A percentile compares a stretch with the other conserved stretches of the same genome.
These are phyloP conservation scores for Therioaphis trifolii DNA, from an alignment of 2,888 invertebrate genomes.

Conservation along the genomic window DNA sequence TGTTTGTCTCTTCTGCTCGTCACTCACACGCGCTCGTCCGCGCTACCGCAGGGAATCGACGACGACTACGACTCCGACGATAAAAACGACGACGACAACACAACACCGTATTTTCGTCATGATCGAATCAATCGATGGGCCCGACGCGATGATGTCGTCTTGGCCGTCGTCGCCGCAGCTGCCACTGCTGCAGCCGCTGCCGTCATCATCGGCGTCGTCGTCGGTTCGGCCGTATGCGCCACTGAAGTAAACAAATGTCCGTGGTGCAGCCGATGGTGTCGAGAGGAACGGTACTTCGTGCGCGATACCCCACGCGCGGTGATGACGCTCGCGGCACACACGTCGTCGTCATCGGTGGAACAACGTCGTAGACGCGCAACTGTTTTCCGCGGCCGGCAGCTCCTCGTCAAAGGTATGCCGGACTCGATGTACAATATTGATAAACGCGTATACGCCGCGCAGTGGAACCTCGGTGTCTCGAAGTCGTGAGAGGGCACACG, in stretches of 20 bases:
- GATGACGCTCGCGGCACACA: constrained; percentile 28
- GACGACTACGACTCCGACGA: too few species aligned
- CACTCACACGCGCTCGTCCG: neutral
- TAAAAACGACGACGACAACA: neutral
- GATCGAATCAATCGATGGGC: neutral
- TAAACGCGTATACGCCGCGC: too few species aligned
- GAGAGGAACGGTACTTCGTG: constrained; percentile 14
- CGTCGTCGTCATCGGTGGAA: constrained; percentile 7
- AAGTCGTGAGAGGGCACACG: too few species aligned
- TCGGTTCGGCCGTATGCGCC: constrained; percentile 32
- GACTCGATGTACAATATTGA: too few species aligned
- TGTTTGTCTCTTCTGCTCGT: too few species aligned
- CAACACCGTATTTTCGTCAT: too few species aligned
- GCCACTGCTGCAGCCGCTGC: neutral
- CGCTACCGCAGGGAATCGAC: neutral
- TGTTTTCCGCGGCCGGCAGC: neutral
- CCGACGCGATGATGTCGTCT: neutral
- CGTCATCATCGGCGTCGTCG: neutral
- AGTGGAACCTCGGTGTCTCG: too few species aligned
- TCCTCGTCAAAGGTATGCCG: constrained; percentile 17
- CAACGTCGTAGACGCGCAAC: constrained; percentile 31
- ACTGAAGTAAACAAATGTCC: neutral
- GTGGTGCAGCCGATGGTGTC: neutral
- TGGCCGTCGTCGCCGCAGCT: constrained; percentile 6
- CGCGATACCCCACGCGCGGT: constrained; percentile 19